Evolutionary conservation across 2,888 invertebrate genomes (phyloP), one percentile per base, ranked within the genome.

Genomic region (Drosophila emarginata): DNA sequence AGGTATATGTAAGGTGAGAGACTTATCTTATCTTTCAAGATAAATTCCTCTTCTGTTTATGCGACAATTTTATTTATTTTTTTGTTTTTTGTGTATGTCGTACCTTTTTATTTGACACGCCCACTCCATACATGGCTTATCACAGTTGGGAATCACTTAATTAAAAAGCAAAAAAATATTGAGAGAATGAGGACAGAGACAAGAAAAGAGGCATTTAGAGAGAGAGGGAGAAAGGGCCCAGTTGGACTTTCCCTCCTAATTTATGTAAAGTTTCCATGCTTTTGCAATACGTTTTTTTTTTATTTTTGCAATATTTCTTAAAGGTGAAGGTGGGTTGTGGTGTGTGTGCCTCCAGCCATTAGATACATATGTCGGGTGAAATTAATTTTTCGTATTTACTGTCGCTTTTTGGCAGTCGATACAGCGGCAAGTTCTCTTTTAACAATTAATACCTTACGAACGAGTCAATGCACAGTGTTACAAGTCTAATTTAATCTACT

Each of bases 71-170:
- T 59, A 32, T 32, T 32, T 32, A 62, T 70, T 69, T 21, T 15
- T 45, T 40, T 45, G 2, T 37, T 37, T 39, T 37, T 37, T 37
- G 37, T 12, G 0, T n/a, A 37, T 37, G 37, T 37, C 37, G 61
- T 62, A 60, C 52, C 53, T 54, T 58, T 73, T 73, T 68, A 67
- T 82, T 81, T 72, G 66, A 61, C 80, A 75, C 79, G 77, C 81
- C 85, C 59, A 75, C 67, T 12, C 7, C 18, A 45, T 26, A 53
- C 54, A 64, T 39, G 15, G 64, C 64, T 72, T 71, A 71, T 71
- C 72, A 71, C 65, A 56, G 65, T 61, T 65, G 37, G 72, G 15
- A 72, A 71, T 71, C 71, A 60, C 72, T 60, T 72, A 71, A 71
- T 72, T 71, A 72, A 71, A 72, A 71, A 72, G 40, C 36, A 40